Percentiles rank a stretch among this genome's conserved stretches.
phyloP scores from a whole-genome alignment of 2,888 invertebrate genomes.

The Priocnemis perturbator region DNA sequence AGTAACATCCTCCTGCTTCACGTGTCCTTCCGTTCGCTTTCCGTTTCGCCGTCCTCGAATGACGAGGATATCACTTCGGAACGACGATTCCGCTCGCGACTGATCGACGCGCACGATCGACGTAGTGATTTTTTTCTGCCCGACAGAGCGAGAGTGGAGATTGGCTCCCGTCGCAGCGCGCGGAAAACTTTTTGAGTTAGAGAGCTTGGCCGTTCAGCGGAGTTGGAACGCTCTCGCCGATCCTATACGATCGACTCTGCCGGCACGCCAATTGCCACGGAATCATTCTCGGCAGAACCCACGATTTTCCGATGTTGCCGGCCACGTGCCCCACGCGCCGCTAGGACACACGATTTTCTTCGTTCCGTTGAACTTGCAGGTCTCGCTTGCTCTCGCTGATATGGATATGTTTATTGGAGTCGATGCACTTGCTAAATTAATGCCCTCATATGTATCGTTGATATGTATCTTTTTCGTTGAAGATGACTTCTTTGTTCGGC shows the following conservation, averaged over 20 bases:
- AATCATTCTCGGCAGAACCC: slow-evolving; percentile 24
- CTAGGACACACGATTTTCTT: too few species aligned
- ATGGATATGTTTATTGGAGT: too few species aligned
- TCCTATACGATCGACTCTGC: slow-evolving; percentile 29
- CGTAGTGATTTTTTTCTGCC: too few species aligned
- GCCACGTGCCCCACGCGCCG: too few species aligned
- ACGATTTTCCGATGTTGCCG: too few species aligned
- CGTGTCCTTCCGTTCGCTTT: slow-evolving; percentile 22
- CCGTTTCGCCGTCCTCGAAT: slow-evolving; percentile 4
- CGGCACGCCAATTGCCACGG: neutral
- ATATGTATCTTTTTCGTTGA: slow-evolving; percentile 6
- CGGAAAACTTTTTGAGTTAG: slow-evolving; percentile 6
- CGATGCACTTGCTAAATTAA: too few species aligned
- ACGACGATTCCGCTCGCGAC: too few species aligned
- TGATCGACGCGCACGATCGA: too few species aligned
- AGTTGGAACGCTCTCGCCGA: slow-evolving; percentile 17
- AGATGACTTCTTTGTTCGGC: neutral
- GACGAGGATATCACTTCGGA: slow-evolving; percentile 6
- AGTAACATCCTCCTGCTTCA: slow-evolving; percentile 62
- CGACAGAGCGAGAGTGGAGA: neutral
- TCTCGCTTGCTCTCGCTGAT: too few species aligned
- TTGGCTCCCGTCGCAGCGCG: neutral
- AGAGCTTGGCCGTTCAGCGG: neutral
- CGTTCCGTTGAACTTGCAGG: too few species aligned
- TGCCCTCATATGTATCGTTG: slow-evolving; percentile 5